Percentiles rank a stretch among this genome's conserved stretches.
These are phyloP conservation scores for Campylomormyrus tamandua DNA, from an alignment of 2,113 vertebrate species.

Conservation along the genomic window DNA sequence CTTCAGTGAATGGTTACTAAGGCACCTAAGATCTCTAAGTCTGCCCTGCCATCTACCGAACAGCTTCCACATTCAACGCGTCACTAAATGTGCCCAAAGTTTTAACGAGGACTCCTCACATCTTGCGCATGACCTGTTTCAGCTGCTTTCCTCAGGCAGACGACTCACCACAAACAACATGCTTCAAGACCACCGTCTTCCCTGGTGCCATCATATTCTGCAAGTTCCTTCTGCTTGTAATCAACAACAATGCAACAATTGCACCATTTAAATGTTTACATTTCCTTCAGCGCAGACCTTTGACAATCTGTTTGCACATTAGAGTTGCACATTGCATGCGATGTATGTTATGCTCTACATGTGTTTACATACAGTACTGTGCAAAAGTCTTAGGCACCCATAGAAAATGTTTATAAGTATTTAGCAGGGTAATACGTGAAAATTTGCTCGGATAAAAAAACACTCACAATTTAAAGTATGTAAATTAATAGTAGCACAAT, in stretches of 20 bases:
- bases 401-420: neutral
- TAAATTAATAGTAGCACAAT: neutral
- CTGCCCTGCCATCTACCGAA: neutral
- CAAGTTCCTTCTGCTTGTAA: neutral
- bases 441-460: neutral
- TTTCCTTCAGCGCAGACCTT: neutral
- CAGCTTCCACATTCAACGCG: neutral
- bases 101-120: neutral
- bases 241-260: neutral
- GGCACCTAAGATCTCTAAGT: neutral
- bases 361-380: neutral
- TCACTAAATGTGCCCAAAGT: neutral
- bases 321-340: neutral
- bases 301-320: neutral
- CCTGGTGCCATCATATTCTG: neutral
- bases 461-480: neutral
- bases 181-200: neutral
- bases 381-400: neutral
- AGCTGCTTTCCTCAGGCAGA: neutral
- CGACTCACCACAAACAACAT: neutral
- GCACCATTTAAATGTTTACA: neutral
- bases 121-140: neutral
- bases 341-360: neutral
- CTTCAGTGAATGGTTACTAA: neutral
- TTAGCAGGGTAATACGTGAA: neutral